phyloP scores from a whole-genome alignment of 2,797 vertebrate genomes.

The Coracias cyanogaster region DNA sequence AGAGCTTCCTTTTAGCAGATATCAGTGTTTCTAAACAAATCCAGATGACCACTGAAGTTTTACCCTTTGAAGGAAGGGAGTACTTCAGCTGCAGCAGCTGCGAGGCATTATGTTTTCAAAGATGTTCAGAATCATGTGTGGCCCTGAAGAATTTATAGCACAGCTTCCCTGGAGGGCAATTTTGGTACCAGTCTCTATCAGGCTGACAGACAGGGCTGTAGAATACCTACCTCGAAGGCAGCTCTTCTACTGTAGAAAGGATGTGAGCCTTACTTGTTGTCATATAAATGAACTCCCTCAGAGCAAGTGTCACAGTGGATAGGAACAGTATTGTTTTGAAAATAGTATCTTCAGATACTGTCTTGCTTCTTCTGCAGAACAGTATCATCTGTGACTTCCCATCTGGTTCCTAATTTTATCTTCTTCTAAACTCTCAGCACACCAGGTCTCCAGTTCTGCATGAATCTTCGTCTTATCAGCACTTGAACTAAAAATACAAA shows the following conservation, averaged over 20 bases:
- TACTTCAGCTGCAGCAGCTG: slow-evolving; percentile 47
- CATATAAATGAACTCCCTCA: neutral
- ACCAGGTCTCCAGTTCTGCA: neutral
- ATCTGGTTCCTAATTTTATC: slow-evolving; percentile 36
- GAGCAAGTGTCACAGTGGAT: neutral
- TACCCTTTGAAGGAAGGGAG: slow-evolving; percentile 28
- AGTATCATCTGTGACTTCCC: slow-evolving; percentile 1
- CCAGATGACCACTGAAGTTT: slow-evolving; percentile 46
- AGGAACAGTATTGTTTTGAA: slow-evolving; percentile 24
- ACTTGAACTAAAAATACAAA: slow-evolving; percentile 9
- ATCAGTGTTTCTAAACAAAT: slow-evolving; percentile 52
- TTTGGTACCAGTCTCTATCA: slow-evolving; percentile 32
- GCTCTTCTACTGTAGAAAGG: neutral
- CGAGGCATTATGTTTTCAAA: slow-evolving; percentile 62
- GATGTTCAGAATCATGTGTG: slow-evolving; percentile 55
- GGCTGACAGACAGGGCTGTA: neutral
- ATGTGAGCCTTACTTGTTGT: slow-evolving; percentile 7
- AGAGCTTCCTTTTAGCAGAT: slow-evolving; percentile 13
- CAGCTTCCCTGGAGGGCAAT: slow-evolving; percentile 8
- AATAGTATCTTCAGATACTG: neutral
- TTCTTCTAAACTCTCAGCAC: neutral
- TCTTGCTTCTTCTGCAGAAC: neutral
- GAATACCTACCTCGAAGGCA: slow-evolving; percentile 4
- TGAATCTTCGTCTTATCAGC: neutral
- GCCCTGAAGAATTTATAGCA: slow-evolving; percentile 58